Conservation (phyloP, 2,113 vertebrate species). For the Oryzias woworae region DNA sequence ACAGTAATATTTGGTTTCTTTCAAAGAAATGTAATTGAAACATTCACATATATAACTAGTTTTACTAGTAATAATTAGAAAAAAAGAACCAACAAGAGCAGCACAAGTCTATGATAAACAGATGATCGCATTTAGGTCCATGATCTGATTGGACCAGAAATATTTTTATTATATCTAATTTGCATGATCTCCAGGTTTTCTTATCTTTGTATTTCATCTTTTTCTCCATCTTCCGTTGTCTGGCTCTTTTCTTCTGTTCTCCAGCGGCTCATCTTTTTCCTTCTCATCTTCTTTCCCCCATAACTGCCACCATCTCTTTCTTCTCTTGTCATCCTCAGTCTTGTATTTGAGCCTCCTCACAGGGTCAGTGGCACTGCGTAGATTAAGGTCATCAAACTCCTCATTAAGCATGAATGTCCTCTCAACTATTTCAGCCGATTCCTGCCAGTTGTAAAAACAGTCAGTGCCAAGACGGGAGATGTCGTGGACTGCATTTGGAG, state of each 20-base stretch:
- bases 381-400: slow-evolving; percentile 77
- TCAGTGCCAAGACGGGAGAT: slow-evolving; percentile 74
- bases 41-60: too few species aligned
- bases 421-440: slow-evolving; percentile 85
- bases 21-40: too few species aligned
- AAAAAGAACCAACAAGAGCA: too few species aligned
- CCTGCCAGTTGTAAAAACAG: slow-evolving; percentile 88
- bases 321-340: slow-evolving; percentile 78
- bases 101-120: too few species aligned
- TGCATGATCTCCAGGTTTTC: not conserved
- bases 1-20: too few species aligned
- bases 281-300: slow-evolving; percentile 35
- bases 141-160: too few species aligned
- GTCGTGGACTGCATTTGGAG: slow-evolving; percentile 79
- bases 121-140: too few species aligned
- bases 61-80: too few species aligned
- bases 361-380: slow-evolving; percentile 82
- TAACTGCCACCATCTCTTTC: slow-evolving; percentile 59
- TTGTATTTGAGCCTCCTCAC: slow-evolving; percentile 87
- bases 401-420: slow-evolving; percentile 85
- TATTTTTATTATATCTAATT: too few species aligned
- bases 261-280: slow-evolving; percentile 25
- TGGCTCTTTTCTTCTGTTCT: slow-evolving; percentile 33
- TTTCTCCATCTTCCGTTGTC: slow-evolving; percentile 38
- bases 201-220: slow-evolving; percentile 27